Base-by-base conservation (phyloP, 2,797 vertebrate species). In the Rachycentron canadum region DNA sequence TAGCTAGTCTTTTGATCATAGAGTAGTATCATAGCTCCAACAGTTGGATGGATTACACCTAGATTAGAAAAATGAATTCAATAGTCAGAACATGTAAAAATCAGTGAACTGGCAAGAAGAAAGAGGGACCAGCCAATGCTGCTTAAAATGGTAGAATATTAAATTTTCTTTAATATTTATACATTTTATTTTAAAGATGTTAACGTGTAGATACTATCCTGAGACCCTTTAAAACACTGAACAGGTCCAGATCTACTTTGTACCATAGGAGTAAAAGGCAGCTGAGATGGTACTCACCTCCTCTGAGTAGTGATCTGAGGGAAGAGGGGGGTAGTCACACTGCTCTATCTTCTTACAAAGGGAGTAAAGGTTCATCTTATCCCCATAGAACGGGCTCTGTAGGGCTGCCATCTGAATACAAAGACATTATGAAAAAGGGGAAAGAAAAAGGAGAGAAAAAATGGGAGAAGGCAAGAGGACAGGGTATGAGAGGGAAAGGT, bases 281-380 rank as follows among this genome's bases (percentile, higher is more conserved):
- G 45, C 40, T 28, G 36, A 62, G 55, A 49, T 23, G 38, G 69
- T 32, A 83, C 88, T 83, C 95, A 99, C 98, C 94, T 99, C 96
- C 90, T 98, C 96, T 64, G 98, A 99, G 90, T 99, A 99, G 95
- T 99, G 97, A 95, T 99, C 98, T 84, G 98, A 97, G 7, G 98
- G 98, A 71, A 99, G 97, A 47, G 98, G 98, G 5, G 98, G 98
- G 89, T 99, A 99, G 95, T 99, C 98, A 32, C 98, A 99, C 91
- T 99, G 98, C 77, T 98, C 97, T 83, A 99, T 99, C 96, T 99
- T 99, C 96, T 99, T 99, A 94, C 98, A 99, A 87, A 99, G 95
- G 1, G 97, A 99, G 92, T 97, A 99, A 72, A 99, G 93, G 91
- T 98, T 99, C 97, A 99, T 99, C 94, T 99, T 99, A 93, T 99